phyloP scores from a whole-genome alignment of 2,797 vertebrate genomes.

The Anomalospiza imberbis region DNA sequence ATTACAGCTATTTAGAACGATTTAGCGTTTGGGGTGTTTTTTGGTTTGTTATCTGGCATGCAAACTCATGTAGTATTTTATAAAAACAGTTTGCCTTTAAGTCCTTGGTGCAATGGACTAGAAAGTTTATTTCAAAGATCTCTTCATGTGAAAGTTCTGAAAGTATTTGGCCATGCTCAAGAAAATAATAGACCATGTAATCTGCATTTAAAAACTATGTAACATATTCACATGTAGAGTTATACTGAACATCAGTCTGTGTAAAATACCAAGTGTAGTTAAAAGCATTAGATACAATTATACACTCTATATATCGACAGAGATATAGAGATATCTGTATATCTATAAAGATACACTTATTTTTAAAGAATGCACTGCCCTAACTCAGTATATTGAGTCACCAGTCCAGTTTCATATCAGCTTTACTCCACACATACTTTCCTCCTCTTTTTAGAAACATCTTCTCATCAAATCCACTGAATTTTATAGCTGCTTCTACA shows the following conservation, averaged over 20 bases:
- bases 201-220: not conserved
- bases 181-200: not conserved
- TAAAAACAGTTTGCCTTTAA: not conserved
- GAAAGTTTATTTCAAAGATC: not conserved
- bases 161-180: not conserved
- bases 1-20: not conserved
- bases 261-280: not conserved
- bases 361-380: not conserved
- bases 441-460: conserved; percentile 93
- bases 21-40: not conserved
- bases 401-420: conserved; percentile 91
- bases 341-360: not conserved
- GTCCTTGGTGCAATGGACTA: not conserved
- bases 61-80: not conserved
- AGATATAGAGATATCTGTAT: no score
- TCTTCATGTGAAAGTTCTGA: not conserved
- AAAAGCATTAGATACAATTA: not conserved
- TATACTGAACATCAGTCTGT: not conserved
- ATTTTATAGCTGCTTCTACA: conserved; percentile 84
- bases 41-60: not conserved
- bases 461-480: conserved; percentile 92
- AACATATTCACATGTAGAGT: not conserved
- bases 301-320: no score
- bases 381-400: conserved; percentile 60
- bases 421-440: conserved; percentile 94